A percentile compares a stretch with the other conserved stretches of the same genome.
These are phyloP conservation scores for Synergus itoensis DNA, from an alignment of 2,888 invertebrate genomes.

Conservation along the genomic window DNA sequence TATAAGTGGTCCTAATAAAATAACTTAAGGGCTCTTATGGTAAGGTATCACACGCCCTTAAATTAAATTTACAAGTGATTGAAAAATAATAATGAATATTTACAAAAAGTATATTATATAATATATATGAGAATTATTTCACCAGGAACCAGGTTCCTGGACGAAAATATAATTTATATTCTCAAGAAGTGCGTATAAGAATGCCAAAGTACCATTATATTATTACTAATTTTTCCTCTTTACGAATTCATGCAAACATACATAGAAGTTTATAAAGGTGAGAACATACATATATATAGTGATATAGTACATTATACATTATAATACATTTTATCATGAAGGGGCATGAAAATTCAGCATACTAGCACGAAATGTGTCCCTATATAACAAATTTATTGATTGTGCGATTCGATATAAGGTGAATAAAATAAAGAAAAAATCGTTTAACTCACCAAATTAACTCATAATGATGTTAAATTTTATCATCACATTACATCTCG, in stretches of 20 bases:
- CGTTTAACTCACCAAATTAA: slow-evolving; percentile 62
- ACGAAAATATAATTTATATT: neutral
- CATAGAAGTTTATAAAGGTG: neutral
- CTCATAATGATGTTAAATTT: slow-evolving; percentile 57
- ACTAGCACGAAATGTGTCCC: slow-evolving; percentile 13
- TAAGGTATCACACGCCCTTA: too few relatives aligned
- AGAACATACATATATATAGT: neutral
- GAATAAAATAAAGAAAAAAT: slow-evolving; percentile 39
- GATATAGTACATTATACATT: slow-evolving; percentile 15
- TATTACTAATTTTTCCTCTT: neutral
- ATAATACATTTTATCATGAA: slow-evolving; percentile 11
- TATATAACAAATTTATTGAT: slow-evolving; percentile 23
- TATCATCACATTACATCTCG: slow-evolving; percentile 50
- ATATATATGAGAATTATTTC: neutral
- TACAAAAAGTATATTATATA: neutral
- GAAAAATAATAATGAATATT: too few relatives aligned
- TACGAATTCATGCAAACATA: neutral
- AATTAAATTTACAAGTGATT: too few relatives aligned
- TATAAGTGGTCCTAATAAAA: too few relatives aligned
- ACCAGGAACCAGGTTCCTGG: neutral
- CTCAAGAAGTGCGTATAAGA: neutral
- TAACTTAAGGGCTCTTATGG: too few relatives aligned
- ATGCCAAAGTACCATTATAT: neutral
- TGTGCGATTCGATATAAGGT: slow-evolving; percentile 2
- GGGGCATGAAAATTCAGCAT: too few relatives aligned